phyloP scores from a whole-genome alignment of 2,113 vertebrate species.

The Coptodon bakossiorum region DNA sequence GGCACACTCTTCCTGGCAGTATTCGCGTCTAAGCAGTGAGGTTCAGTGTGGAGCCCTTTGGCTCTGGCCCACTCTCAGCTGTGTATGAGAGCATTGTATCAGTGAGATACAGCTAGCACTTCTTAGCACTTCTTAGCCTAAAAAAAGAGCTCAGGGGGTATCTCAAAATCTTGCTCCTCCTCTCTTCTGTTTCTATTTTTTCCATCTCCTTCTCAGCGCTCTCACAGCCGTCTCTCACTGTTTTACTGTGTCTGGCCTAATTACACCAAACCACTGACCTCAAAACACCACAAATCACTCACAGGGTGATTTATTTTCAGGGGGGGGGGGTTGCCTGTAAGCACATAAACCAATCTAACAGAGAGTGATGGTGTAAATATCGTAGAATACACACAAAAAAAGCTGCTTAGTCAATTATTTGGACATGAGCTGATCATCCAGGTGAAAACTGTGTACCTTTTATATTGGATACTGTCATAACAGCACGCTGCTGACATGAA shows the following conservation, averaged over 20 bases:
- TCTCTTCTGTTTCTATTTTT: not conserved
- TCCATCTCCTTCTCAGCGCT: not conserved
- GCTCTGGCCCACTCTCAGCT: slow-evolving; percentile 8
- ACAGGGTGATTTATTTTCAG: not conserved
- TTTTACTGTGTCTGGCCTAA: not conserved
- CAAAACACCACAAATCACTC: not conserved
- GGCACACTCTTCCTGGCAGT: slow-evolving; percentile 48
- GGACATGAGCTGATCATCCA: not conserved
- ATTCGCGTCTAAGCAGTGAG: not conserved
- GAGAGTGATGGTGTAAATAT: not conserved
- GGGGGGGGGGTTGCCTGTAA: not conserved
- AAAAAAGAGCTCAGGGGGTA: slow-evolving; percentile 15
- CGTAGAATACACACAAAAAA: not conserved
- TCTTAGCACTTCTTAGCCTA: slow-evolving; percentile 9
- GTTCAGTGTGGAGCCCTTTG: slow-evolving; percentile 4
- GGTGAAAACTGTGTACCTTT: not conserved
- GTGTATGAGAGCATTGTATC: slow-evolving; percentile 59
- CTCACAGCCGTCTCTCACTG: not conserved
- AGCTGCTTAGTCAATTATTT: not conserved
- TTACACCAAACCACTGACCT: not conserved
- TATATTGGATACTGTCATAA: not conserved
- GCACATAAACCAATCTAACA: not conserved
- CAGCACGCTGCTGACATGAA: not conserved
- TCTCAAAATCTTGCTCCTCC: slow-evolving; percentile 7
- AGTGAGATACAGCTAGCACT: slow-evolving; percentile 58